Evolutionary conservation across 2,888 invertebrate species (phyloP).

Genomic region (Labia minor): DNA sequence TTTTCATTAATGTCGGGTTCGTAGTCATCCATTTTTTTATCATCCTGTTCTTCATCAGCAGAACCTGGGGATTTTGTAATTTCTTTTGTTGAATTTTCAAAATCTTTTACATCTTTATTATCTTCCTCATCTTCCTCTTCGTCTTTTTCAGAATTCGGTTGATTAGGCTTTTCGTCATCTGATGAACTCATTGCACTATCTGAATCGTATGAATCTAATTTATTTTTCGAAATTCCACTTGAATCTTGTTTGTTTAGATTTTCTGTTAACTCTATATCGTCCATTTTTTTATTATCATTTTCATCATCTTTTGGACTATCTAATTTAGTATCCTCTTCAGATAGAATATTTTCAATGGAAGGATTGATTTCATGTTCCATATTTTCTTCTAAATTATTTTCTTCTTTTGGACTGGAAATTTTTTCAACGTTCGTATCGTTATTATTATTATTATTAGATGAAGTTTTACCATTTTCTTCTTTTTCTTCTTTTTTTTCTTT

Average conservation of each 20-base stretch:
- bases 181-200: background rate
- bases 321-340: conserved; percentile 20
- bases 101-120: conserved; percentile 38
- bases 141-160: conserved; percentile 32
- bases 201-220: background rate
- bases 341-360: background rate
- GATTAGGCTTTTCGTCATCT: background rate
- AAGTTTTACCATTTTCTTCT: conserved; percentile 14
- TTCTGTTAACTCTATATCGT: background rate
- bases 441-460: conserved; percentile 14
- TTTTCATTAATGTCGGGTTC: conserved; percentile 25
- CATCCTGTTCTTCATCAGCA: conserved; percentile 20
- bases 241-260: background rate
- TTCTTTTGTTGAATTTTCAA: conserved; percentile 24
- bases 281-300: conserved; percentile 18
- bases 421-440: background rate
- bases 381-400: background rate
- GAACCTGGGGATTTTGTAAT: conserved; percentile 23
- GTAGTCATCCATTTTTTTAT: conserved; percentile 21
- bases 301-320: conserved; percentile 26
- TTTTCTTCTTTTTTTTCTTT: conserved; percentile 7
- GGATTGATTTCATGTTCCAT: background rate
- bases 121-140: conserved; percentile 33
- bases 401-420: background rate
- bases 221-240: background rate